phyloP scores from a whole-genome alignment of 2,113 vertebrate species.

The Stegastes partitus region DNA sequence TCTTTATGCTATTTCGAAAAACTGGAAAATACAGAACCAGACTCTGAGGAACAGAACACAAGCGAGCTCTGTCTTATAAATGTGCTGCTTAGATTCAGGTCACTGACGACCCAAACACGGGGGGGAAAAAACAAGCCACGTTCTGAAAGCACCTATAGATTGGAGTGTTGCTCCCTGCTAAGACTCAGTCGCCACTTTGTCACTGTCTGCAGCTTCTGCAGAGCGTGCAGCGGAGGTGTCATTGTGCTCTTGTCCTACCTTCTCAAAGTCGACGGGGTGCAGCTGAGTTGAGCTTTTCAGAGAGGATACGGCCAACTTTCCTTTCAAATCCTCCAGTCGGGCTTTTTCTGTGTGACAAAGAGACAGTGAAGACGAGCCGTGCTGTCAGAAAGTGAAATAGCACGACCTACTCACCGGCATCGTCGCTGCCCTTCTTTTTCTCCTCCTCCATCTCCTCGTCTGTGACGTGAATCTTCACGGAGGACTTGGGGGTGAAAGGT shows the following conservation, averaged over 20 bases:
- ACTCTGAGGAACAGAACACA: slow-evolving; percentile 29
- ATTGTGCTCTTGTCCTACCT: slow-evolving; percentile 82
- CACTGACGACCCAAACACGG: slow-evolving; percentile 51
- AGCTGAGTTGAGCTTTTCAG: slow-evolving; percentile 72
- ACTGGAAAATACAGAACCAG: slow-evolving; percentile 21
- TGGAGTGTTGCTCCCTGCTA: slow-evolving; percentile 65
- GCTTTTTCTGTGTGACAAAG: slow-evolving; percentile 70
- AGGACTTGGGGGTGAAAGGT: slow-evolving; percentile 67
- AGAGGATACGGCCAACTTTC: slow-evolving; percentile 62
- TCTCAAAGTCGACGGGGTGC: slow-evolving; percentile 89
- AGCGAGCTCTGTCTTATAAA: slow-evolving; percentile 50
- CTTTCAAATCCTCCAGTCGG: slow-evolving; percentile 72
- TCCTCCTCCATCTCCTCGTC: slow-evolving; percentile 78
- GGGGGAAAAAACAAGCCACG: slow-evolving; percentile 20
- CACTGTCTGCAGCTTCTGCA: slow-evolving; percentile 71
- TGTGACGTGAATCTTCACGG: slow-evolving; percentile 70
- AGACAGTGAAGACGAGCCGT: neutral
- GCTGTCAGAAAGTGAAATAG: neutral
- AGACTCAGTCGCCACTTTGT: slow-evolving; percentile 69
- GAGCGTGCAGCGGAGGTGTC: slow-evolving; percentile 34
- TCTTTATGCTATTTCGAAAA: slow-evolving; percentile 14
- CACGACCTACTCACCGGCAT: slow-evolving; percentile 64
- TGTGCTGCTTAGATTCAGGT: slow-evolving; percentile 61
- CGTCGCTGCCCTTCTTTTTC: slow-evolving; percentile 43
- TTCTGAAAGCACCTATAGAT: slow-evolving; percentile 53